These are phyloP conservation scores for Stylophora pistillata DNA, from an alignment of 64 coral and sea anemone species.

Conservation along the genomic window DNA sequence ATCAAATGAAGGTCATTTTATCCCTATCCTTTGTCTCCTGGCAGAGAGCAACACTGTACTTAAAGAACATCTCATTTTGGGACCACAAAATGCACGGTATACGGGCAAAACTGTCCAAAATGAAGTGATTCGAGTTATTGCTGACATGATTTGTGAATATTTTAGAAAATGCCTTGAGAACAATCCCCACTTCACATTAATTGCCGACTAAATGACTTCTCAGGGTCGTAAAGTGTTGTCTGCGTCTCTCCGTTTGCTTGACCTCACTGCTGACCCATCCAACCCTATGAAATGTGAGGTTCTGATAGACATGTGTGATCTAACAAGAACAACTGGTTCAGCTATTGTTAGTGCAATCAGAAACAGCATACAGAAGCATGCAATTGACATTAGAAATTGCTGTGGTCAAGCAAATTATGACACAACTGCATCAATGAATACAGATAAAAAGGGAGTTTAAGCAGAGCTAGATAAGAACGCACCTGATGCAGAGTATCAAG, in stretches of 20 bases:
- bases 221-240: conserved; percentile 88
- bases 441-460: conserved; percentile 96
- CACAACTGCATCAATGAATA: conserved; percentile 92
- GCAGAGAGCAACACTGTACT: conserved; percentile 96
- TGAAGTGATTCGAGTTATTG: conserved; percentile 94
- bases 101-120: conserved; percentile 96
- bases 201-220: conserved; percentile 95
- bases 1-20: conserved; percentile 91
- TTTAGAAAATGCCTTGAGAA: conserved; percentile 88
- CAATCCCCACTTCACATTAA: conserved; percentile 88
- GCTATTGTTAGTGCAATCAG: conserved; percentile 92
- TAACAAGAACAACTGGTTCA: conserved; percentile 92
- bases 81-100: conserved; percentile 96
- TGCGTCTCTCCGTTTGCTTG: conserved; percentile 89
- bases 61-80: conserved; percentile 93
- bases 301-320: conserved; percentile 91
- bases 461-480: conserved; percentile 88
- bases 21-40: conserved; percentile 90
- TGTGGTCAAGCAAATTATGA: conserved; percentile 93
- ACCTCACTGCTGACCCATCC: conserved; percentile 86
- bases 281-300: conserved; percentile 90
- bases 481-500: conserved; percentile 98
- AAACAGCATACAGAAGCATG: conserved; percentile 89
- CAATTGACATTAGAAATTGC: conserved; percentile 94
- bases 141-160: conserved; percentile 89